These are phyloP conservation scores for Lytechinus variegatus DNA, from an alignment of 35 echinoderm and acorn worm species.

Conservation along the genomic window DNA sequence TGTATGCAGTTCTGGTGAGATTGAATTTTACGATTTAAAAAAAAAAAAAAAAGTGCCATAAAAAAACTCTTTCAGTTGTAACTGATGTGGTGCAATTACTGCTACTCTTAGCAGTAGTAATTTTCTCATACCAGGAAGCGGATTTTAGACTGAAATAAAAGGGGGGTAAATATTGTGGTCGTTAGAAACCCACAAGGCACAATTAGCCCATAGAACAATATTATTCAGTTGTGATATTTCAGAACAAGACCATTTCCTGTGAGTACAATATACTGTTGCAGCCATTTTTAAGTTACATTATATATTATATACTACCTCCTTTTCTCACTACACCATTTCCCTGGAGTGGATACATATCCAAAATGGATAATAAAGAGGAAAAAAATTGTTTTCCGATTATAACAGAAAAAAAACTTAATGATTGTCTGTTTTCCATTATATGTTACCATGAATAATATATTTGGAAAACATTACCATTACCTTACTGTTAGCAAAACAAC, in stretches of 20 bases:
- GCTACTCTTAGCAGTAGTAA: background rate
- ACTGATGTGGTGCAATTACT: background rate
- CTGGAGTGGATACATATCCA: background rate
- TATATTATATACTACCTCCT: background rate
- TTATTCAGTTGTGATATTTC: background rate
- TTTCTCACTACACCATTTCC: background rate
- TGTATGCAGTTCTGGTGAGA: background rate
- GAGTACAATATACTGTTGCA: background rate
- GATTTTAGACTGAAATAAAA: background rate
- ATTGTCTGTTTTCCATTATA: too few relatives aligned
- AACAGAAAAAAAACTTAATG: background rate
- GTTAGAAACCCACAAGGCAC: background rate
- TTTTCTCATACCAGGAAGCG: background rate
- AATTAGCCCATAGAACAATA: conserved; percentile 13
- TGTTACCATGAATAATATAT: too few relatives aligned
- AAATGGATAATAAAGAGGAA: background rate
- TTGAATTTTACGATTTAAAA: background rate
- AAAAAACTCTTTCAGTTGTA: background rate
- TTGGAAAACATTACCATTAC: too few relatives aligned
- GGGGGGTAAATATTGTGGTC: background rate
- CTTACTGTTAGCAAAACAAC: background rate
- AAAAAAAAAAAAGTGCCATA: background rate
- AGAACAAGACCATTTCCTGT: background rate
- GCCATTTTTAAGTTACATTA: background rate
- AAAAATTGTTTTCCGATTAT: too few relatives aligned